Evolutionary conservation across 30 jellyfish, hydroid and myxozoan genomes (phyloP).

Genomic region (Mastigias papua): DNA sequence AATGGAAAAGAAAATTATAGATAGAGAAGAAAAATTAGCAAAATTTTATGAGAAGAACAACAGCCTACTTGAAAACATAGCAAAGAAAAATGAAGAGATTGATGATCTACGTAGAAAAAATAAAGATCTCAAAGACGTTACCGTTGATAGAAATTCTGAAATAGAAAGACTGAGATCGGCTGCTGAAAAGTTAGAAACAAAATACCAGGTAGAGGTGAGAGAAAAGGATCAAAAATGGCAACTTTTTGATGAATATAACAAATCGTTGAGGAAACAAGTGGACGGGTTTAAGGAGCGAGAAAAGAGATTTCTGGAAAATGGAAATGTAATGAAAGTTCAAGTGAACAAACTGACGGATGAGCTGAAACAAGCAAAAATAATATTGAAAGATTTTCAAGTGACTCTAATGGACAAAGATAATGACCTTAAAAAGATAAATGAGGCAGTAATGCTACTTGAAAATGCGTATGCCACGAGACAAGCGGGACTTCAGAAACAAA

Average conservation of each 20-base stretch:
- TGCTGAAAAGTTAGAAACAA: constrained; percentile 25
- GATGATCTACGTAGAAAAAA: neutral
- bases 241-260: constrained; percentile 42
- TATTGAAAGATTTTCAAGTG: constrained; percentile 48
- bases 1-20: neutral
- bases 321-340: constrained; percentile 36
- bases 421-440: constrained; percentile 64
- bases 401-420: constrained; percentile 60
- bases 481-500: constrained; percentile 34
- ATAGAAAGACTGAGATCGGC: neutral
- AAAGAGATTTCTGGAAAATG: constrained; percentile 14
- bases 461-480: constrained; percentile 57
- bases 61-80: constrained; percentile 21
- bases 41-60: neutral
- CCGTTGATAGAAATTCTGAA: neutral
- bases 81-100: constrained; percentile 5
- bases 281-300: constrained; percentile 37
- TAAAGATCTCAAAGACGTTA: neutral
- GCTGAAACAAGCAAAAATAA: constrained; percentile 41
- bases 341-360: constrained; percentile 35
- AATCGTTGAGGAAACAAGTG: constrained; percentile 41
- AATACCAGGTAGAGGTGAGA: constrained; percentile 29
- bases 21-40: constrained; percentile 13
- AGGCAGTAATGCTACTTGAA: constrained; percentile 64
- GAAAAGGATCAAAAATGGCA: constrained; percentile 34